Evolutionary conservation across 1,140 invertebrate genomes (phyloP), one percentile per base, ranked within the genome.

Genomic region (Tetramorium alpestre): DNA sequence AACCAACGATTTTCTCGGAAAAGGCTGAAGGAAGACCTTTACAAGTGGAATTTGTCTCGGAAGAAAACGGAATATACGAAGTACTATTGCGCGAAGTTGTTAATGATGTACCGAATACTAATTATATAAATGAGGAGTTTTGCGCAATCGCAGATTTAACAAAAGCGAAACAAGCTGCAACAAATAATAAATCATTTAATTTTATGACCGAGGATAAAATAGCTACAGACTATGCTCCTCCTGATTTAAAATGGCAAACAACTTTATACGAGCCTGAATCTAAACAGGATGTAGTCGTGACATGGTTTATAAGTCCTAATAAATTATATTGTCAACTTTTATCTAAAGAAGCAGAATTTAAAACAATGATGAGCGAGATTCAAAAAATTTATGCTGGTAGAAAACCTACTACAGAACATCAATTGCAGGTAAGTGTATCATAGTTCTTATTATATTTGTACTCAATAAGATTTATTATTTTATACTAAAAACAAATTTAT

Each of bases 361-460:
- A 96, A 22, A 91, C 94, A 44, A 96, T 97, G 95, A 97, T 98
- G 96, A 95, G 96, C 76, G 96, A 97, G 44, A 97, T 98, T 80
- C 97, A 97, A 67, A 94, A 95, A 67, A 93, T 96, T 16, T 98
- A 98, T 91, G 96, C 95, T 65, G 95, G 95, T 0, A 94, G 96
- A 86, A n/a, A 96, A 95, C 88, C 95, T 92, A 7, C 95, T 92
- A 7, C 93, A 8, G 86, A 18, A 13, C 47, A 90, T 78, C 28
- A 77, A 10, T 85, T 95, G 8, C 13, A 95, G 88, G 94, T 94
- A 91, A 86, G 3, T 33, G 33, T 4, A 33, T 72, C 76, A 69
- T 84, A 75, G 2, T 41, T 80, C 64, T 82, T 80, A 56, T 64
- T 13, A 49, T 25, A 70, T 8, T 72, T 56, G 28, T 62, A 60